Base-by-base conservation (phyloP, 2,888 invertebrate species). In the Caenorhabditis sp. region DNA sequence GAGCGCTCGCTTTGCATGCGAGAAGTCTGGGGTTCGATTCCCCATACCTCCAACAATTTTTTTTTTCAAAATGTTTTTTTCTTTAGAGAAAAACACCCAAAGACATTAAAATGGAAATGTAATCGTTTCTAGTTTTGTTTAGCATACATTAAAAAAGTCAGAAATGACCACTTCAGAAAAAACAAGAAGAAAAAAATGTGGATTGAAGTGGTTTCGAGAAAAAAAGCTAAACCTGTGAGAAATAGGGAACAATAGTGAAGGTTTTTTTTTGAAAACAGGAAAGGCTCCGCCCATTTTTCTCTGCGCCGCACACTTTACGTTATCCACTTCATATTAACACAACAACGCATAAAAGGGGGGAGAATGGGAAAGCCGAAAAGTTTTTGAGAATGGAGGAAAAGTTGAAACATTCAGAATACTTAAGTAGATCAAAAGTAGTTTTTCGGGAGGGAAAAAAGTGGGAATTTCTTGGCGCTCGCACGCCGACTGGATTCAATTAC, bases 361-460 rank as follows among this genome's bases (percentile, higher is more conserved):
- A 10, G 43, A 43, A 36, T 36, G 36, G 12, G 12, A 43, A 43
- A 43, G 43, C 43, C 43, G 43, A 43, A 43, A 43, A 43, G 43
- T 17, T 17, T 17, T 17, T 17, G 3, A 3, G 3, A 3, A 3
- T 17, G 51, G 90, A 91, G n/a, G n/a, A 79, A 81, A 90, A 54
- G 85, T 90, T 12, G 79, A 58, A 27, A 58, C 57, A 58, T 57
- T 36, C 53, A 31, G 19, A 36, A 49, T 49, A 57, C 63, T 50
- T 63, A 57, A 63, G 63, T 50, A 63, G 43, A 63, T 63, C 43
- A 43, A 43, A 43, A 43, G 43, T 43, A 43, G 43, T 43, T 43
- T 43, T 43, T 43, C 8, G 14, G 3, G 14, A 3, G 14, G 2
- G 31, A 31, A 31, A 31, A 31, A 10, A 31, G n/a, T n/a, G n/a